These are phyloP conservation scores for Redunca redunca DNA, from an alignment of 2,113 vertebrate genomes.

Conservation along the genomic window DNA sequence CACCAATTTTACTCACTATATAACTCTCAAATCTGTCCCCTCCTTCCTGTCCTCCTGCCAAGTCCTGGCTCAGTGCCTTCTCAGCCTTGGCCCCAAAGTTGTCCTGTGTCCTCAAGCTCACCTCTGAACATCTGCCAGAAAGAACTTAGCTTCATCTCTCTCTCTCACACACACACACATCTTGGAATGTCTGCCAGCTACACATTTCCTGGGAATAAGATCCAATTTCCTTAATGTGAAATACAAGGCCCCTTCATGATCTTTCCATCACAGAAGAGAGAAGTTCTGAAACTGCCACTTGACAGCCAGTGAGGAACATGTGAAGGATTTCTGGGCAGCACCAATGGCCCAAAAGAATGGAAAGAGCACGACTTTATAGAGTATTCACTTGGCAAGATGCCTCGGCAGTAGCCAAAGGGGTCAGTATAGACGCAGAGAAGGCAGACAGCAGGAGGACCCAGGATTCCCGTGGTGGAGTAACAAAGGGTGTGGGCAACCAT, in stretches of 20 bases:
- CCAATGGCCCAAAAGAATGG: not conserved
- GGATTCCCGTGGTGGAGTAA: not conserved
- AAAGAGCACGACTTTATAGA: not conserved
- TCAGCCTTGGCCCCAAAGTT: not conserved
- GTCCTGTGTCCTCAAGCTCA: not conserved
- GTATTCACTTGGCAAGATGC: not conserved
- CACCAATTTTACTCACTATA: not conserved
- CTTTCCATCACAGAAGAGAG: not conserved
- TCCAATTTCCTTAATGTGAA: not conserved
- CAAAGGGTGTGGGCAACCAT: not conserved
- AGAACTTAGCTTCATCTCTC: not conserved
- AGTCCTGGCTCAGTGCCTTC: not conserved
- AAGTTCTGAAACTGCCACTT: not conserved
- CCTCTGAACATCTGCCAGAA: not conserved
- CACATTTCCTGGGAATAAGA: not conserved
- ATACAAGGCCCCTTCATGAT: not conserved
- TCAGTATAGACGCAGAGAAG: not conserved
- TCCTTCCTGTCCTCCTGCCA: not conserved
- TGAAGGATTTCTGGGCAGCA: not conserved
- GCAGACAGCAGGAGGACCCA: not conserved
- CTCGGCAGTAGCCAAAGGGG: not conserved
- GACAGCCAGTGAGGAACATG: not conserved
- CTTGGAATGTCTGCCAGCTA: not conserved
- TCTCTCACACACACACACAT: not conserved
- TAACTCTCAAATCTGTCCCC: not conserved